Evolutionary conservation across 2,113 vertebrate genomes (phyloP), one percentile per base, ranked within the genome.

Genomic region (Podarcis raffonei): DNA sequence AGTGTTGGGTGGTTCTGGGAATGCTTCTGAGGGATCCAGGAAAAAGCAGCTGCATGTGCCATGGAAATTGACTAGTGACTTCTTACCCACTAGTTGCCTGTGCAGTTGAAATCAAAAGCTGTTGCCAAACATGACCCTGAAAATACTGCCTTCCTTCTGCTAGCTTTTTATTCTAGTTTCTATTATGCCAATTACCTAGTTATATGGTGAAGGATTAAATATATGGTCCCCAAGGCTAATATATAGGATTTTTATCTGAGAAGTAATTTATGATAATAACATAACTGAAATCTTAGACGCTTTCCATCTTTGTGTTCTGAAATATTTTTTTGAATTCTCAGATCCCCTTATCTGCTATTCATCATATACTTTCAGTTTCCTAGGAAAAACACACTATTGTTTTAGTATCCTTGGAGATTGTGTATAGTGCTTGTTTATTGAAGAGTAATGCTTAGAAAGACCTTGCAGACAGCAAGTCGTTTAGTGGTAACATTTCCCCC

Each of bases 371-470:
- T 83, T 83, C 12, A n/a, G 66, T 83, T 71, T 83, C 37, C 37
- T 83, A 71, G 42, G 65, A 83, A 71, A 69, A 48, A 37, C 62
- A 66, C 12, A 20, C 8, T 42, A 57, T 23, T 65, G 37, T 71
- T 65, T 30, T 62, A n/a, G 37, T 62, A 81, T 30, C 53, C 79
- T 82, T 65, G 53, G 53, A 75, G n/a, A 39, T 72, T 81, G 53
- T 42, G 2, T 59, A 18, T 65, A 42, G 37, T 48, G 18, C 16
- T 88, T 88, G 37, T 88, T 82, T 82, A 39, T 18, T 75, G 48
- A 82, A 65, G 35, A 62, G n/a, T 83, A 88, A 88, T 66, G 87
- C 32, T 76, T 75, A 42, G 39, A 75, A 82, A 48, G 87, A 66
- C 69, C 87, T 83, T 88, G 87, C 37, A 83, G 53, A 85, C 27